Evolutionary conservation across 2,797 vertebrate species (phyloP).

Genomic region (Malacoraja senta): DNA sequence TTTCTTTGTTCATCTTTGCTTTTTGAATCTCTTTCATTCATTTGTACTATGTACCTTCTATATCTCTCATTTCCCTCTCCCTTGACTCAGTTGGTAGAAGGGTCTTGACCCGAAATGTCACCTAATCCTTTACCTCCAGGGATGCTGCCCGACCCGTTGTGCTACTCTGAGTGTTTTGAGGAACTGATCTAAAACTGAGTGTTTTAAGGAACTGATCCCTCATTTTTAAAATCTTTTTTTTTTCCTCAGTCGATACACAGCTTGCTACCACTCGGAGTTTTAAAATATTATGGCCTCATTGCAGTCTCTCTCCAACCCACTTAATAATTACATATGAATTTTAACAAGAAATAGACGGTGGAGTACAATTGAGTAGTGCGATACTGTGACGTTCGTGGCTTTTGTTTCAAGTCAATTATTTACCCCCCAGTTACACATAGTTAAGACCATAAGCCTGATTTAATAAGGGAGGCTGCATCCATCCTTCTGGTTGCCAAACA

Average conservation of each 20-base stretch:
- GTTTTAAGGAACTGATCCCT: not conserved
- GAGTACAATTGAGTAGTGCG: not conserved
- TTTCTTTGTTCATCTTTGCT: too few species aligned
- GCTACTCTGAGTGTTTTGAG: too few species aligned
- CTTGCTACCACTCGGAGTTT: too few species aligned
- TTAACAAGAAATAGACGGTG: not conserved
- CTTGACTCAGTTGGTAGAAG: too few species aligned
- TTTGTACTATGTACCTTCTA: too few species aligned
- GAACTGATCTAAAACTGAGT: not conserved
- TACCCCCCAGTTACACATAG: not conserved
- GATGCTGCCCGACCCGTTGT: too few species aligned
- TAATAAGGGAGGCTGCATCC: constrained; percentile 15
- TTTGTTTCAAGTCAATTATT: not conserved
- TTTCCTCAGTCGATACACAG: not conserved
- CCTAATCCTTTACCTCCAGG: too few species aligned
- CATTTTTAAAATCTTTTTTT: not conserved
- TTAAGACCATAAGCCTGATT: constrained; percentile 9
- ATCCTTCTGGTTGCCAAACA: not conserved
- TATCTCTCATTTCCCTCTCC: too few species aligned
- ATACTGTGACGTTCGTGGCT: not conserved
- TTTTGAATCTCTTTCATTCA: too few species aligned
- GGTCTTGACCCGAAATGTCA: too few species aligned
- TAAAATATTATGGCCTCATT: not conserved
- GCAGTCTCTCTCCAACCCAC: too few species aligned
- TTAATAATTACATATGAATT: not conserved